Evolutionary conservation across 2,113 vertebrate genomes (phyloP).

Genomic region (Turdus rufiventris): DNA sequence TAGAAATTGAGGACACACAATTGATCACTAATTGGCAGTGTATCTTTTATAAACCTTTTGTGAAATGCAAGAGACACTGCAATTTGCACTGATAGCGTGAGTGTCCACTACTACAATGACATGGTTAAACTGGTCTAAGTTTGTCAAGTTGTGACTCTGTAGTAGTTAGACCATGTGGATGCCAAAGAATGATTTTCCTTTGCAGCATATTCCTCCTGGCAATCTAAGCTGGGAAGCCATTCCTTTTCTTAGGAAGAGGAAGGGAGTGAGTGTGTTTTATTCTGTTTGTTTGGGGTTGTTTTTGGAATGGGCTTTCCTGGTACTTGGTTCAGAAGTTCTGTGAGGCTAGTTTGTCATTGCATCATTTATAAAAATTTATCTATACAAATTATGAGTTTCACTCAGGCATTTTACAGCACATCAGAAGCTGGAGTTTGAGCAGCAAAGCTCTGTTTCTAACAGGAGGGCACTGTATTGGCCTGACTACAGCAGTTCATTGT

Average conservation of each 20-base stretch:
- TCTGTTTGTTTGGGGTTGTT: neutral
- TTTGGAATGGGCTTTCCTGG: neutral
- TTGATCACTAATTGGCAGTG: neutral
- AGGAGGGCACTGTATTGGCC: neutral
- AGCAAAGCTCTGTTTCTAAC: neutral
- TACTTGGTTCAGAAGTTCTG: neutral
- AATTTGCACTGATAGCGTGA: neutral
- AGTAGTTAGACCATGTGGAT: neutral
- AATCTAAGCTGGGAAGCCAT: neutral
- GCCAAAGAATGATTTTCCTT: neutral
- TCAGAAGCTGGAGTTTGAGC: neutral
- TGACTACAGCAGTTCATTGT: neutral
- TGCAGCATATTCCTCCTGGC: neutral
- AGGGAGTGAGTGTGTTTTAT: neutral
- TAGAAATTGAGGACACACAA: neutral
- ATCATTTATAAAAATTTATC: neutral
- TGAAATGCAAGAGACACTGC: neutral
- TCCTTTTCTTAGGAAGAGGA: neutral
- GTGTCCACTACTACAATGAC: fast-evolving
- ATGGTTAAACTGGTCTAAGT: neutral
- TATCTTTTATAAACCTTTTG: neutral
- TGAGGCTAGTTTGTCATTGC: neutral
- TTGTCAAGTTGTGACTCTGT: neutral
- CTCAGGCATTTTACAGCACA: neutral
- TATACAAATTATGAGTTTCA: neutral